Evolutionary conservation across 2,113 vertebrate species (phyloP).

Genomic region (Notechis scutatus): DNA sequence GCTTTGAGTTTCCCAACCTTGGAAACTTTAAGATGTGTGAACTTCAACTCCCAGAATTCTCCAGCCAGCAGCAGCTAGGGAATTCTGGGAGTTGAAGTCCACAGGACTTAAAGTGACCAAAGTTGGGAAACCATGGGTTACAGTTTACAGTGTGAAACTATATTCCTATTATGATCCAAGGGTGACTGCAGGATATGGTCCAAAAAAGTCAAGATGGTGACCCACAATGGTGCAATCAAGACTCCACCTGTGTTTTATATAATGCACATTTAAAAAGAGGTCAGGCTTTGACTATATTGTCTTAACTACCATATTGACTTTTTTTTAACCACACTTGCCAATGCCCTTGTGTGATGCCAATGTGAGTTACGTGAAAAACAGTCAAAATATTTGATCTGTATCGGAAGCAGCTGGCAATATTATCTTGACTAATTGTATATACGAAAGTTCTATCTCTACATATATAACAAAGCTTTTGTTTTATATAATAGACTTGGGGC

Average conservation of each 20-base stretch:
- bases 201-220: neutral
- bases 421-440: neutral
- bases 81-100: neutral
- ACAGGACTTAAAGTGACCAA: neutral
- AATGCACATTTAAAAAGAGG: neutral
- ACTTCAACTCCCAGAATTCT: neutral
- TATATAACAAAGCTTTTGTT: slow-evolving; percentile 42
- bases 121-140: neutral
- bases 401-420: slow-evolving; percentile 51
- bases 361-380: slow-evolving; percentile 37
- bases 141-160: slow-evolving; percentile 41
- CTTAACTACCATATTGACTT: neutral
- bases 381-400: slow-evolving; percentile 35
- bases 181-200: neutral
- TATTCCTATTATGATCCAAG: slow-evolving; percentile 30
- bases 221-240: neutral
- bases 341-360: neutral
- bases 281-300: neutral
- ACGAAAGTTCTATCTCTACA: neutral
- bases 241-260: neutral
- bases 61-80: neutral
- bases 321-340: neutral
- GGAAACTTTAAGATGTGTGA: neutral
- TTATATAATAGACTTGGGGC: slow-evolving; percentile 52
- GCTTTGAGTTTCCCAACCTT: slow-evolving; percentile 10